Base-by-base conservation (phyloP, 2,888 invertebrate species). In the Drosophila helvetica region DNA sequence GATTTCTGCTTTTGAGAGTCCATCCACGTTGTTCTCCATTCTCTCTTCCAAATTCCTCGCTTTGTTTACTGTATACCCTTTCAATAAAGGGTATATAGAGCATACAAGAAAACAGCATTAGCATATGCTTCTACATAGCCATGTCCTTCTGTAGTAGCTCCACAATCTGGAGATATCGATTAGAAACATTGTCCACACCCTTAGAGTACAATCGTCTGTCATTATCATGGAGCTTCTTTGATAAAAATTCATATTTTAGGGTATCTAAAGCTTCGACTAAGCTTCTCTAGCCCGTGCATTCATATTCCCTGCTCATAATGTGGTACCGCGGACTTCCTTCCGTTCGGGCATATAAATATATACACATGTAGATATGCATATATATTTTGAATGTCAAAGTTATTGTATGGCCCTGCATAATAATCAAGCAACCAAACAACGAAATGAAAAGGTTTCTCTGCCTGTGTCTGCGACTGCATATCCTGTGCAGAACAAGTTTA, bases 21-120 rank as follows among this genome's bases (percentile, higher is more conserved):
- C 64, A 63, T 64, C 79, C 74, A 75, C 67, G 61, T 62, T 80
- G 64, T 75, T 64, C 66, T 58, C 70, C 60, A 48, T 66, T 55
- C 66, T 50, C 58, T 27, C 42, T 46, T 48, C 53, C 38, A 33
- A 48, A 46, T 42, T 48, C 43, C 25, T 52, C 42, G 46, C 42
- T 10, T 25, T 25, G 25, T 25, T 25, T 25, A 22, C 22, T 22
- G 30, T 10, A 38, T 38, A 38, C 38, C 27, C 38, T 15, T 9
- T 45, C 30, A 22, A 22, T 22, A 30, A 15, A 38, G 38, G 15
- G 12, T 10, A 30, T 30, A 33, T 33, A 12, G 3, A 12, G 10
- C 30, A 4, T 10, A 33, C 10, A 12, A 33, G 30, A 33, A 1
- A 9, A 5, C 33, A 33, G 4, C 33, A 4, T 4, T 2, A 33